Conservation (phyloP, 2,888 invertebrate species). For the Perizoma flavofasciatum region DNA sequence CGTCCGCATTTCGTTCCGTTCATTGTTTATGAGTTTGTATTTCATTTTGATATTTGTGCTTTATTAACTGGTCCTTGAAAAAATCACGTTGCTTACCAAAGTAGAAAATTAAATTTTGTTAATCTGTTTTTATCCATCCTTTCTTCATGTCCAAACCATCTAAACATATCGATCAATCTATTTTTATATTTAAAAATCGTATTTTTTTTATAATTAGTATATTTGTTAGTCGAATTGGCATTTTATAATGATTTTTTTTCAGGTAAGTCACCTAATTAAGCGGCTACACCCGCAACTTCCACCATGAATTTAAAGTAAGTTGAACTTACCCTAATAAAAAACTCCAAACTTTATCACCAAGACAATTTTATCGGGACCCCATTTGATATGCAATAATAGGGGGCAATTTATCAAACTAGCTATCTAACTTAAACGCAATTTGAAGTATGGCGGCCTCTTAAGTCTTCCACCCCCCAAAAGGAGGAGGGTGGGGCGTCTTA, state of each 20-base stretch:
- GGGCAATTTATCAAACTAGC: slow-evolving; percentile 80
- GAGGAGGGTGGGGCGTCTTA: slow-evolving; percentile 68
- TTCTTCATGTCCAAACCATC: too few species aligned
- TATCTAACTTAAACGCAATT: slow-evolving; percentile 82
- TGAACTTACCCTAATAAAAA: slow-evolving; percentile 51
- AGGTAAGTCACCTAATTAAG: slow-evolving; percentile 35
- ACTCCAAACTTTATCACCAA: slow-evolving; percentile 54
- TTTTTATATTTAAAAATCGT: background rate
- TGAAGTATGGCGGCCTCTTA: slow-evolving; percentile 81
- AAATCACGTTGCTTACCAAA: slow-evolving; percentile 14
- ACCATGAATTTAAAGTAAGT: slow-evolving; percentile 50
- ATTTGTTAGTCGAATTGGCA: background rate
- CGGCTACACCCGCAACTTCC: slow-evolving; percentile 31
- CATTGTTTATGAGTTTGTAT: slow-evolving; percentile 56
- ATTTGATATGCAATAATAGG: slow-evolving; percentile 81
- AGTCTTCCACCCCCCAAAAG: slow-evolving; percentile 73
- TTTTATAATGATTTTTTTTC: slow-evolving; percentile 16
- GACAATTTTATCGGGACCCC: slow-evolving; percentile 69
- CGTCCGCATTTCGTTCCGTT: slow-evolving; percentile 62
- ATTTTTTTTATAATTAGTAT: background rate
- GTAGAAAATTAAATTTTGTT: slow-evolving; percentile 7
- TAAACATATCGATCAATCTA: too few species aligned
- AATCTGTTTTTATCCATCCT: background rate
- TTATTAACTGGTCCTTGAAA: slow-evolving; percentile 22
- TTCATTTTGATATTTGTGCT: slow-evolving; percentile 42